Evolutionary conservation across 2,113 vertebrate genomes (phyloP).

Genomic region (Neotragus pygmaeus): DNA sequence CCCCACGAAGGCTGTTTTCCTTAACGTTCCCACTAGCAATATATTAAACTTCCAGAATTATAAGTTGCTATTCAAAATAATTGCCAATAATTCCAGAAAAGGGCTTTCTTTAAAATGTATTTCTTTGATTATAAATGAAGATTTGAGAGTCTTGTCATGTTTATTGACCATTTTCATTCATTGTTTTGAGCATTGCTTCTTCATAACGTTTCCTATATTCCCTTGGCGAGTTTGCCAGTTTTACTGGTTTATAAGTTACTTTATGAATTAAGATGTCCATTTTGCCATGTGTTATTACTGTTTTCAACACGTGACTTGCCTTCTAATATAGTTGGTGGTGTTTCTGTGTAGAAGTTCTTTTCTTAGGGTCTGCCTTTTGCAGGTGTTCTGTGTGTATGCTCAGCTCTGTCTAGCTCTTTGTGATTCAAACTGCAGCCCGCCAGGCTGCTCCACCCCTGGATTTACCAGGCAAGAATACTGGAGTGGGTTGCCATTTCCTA

Average conservation of each 20-base stretch:
- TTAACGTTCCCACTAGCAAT: neutral
- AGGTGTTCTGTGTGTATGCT: neutral
- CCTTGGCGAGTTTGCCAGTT: neutral
- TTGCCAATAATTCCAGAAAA: neutral
- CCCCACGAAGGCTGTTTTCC: neutral
- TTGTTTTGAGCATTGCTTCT: neutral
- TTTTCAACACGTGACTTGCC: neutral
- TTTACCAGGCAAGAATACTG: neutral
- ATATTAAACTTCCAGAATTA: neutral
- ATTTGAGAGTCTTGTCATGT: neutral
- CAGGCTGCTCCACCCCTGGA: neutral
- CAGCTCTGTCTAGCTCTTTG: neutral
- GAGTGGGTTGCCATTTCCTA: neutral
- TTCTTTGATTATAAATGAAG: conserved; percentile 1
- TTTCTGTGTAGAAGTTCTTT: neutral
- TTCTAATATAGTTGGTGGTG: neutral
- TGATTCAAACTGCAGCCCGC: neutral
- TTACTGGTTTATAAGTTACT: neutral
- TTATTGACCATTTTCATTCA: neutral
- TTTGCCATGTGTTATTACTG: neutral
- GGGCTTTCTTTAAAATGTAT: neutral
- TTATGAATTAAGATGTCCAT: neutral
- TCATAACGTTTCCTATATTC: neutral
- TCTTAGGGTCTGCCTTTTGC: neutral
- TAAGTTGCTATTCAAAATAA: neutral